Percentiles rank a stretch among this genome's conserved stretches.
phyloP scores from a whole-genome alignment of 2,797 vertebrate species.

The Leptoclinus maculatus region DNA sequence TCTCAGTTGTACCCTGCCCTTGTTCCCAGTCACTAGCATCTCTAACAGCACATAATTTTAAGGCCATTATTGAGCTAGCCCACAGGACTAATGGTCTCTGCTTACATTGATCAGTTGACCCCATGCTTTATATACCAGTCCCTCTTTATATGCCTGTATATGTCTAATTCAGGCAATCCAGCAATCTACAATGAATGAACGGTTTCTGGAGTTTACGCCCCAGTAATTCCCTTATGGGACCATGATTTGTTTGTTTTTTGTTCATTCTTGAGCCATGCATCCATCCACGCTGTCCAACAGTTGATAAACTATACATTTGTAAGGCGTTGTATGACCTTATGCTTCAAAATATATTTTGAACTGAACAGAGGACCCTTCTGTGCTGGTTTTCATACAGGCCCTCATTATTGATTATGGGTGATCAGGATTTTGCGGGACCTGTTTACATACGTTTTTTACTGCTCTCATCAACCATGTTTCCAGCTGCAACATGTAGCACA shows the following conservation, averaged over 20 bases:
- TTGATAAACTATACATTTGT: not conserved
- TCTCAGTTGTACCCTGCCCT: not conserved
- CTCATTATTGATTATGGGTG: not conserved
- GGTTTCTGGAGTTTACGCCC: not conserved
- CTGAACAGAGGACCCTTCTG: too few species aligned
- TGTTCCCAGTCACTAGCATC: not conserved
- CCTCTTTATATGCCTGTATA: not conserved
- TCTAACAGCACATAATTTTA: conserved; percentile 14
- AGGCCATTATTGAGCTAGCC: conserved; percentile 8
- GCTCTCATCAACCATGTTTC: too few species aligned
- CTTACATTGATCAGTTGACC: conserved; percentile 6
- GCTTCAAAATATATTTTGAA: not conserved
- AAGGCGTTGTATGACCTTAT: not conserved
- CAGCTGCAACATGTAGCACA: not conserved
- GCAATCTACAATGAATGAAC: not conserved
- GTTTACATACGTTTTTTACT: not conserved
- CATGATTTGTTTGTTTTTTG: not conserved
- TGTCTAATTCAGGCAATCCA: conserved; percentile 3
- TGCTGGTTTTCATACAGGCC: not conserved
- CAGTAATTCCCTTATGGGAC: not conserved
- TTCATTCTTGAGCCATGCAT: not conserved
- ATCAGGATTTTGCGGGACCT: not conserved
- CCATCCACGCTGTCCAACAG: not conserved
- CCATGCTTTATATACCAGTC: conserved; percentile 1
- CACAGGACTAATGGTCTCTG: conserved; percentile 3